These are phyloP conservation scores for Bos taurus DNA, from an alignment of 2,113 vertebrate species.

Conservation along the genomic window ARS-UCD2.0 NC_037337.1:33287001-33287500, in stretches of 20 bases:
- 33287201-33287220: neutral
- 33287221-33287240: neutral
- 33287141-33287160: neutral
- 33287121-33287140: neutral
- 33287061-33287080: neutral
- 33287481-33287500: conserved; percentile 83
- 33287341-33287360: conserved; percentile 49
- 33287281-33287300: neutral
- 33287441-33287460: conserved; percentile 81
- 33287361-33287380: conserved; percentile 57
- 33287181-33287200: neutral
- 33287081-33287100: neutral
- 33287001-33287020: neutral
- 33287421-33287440: conserved; percentile 84
- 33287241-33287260: neutral
- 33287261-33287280: neutral
- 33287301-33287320: conserved; percentile 57
- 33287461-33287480: conserved; percentile 83
- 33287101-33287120: neutral
- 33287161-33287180: neutral
- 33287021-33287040: neutral
- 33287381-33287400: conserved; percentile 79
- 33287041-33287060: neutral
- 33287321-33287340: conserved; percentile 63
- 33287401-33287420: conserved; percentile 81